These are phyloP conservation scores for Saccostrea glomerata DNA, from an alignment of 1,140 invertebrate species.

Conservation along the genomic window DNA sequence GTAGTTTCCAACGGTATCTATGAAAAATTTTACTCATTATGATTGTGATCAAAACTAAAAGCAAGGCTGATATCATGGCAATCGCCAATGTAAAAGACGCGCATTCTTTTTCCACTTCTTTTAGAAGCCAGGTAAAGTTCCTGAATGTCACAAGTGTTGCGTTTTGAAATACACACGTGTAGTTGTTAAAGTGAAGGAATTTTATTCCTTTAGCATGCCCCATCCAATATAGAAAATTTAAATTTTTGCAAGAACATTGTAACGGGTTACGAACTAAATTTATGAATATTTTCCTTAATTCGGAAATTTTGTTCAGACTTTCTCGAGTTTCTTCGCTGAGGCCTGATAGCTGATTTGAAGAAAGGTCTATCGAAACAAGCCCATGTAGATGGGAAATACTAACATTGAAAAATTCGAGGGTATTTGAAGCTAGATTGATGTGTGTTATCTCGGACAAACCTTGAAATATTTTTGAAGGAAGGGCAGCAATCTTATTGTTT, in stretches of 20 bases:
- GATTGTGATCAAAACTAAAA: constrained; percentile 32
- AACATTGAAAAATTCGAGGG: constrained; percentile 20
- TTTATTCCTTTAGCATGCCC: not conserved
- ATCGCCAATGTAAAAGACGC: constrained; percentile 4
- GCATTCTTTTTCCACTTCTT: constrained; percentile 39
- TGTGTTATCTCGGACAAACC: not conserved
- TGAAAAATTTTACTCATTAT: constrained; percentile 29
- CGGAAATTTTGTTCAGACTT: not conserved
- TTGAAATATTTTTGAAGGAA: not conserved
- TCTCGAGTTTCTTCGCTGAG: not conserved
- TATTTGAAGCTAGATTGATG: constrained; percentile 18
- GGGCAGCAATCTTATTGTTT: constrained; percentile 26
- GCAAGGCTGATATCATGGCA: not conserved
- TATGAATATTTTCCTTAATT: not conserved
- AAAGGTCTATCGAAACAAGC: constrained; percentile 51
- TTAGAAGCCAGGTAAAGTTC: not conserved
- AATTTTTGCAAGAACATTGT: constrained; percentile 7
- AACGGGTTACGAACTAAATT: constrained; percentile 6
- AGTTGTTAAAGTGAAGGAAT: not conserved
- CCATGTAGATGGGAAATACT: not conserved
- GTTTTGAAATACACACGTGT: not conserved
- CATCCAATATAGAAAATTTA: constrained; percentile 40
- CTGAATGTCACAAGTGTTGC: not conserved
- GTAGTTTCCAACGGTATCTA: constrained; percentile 61
- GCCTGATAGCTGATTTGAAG: constrained; percentile 36